phyloP scores from a whole-genome alignment of 1,140 invertebrate genomes.

The Notospermus geniculatus region DNA sequence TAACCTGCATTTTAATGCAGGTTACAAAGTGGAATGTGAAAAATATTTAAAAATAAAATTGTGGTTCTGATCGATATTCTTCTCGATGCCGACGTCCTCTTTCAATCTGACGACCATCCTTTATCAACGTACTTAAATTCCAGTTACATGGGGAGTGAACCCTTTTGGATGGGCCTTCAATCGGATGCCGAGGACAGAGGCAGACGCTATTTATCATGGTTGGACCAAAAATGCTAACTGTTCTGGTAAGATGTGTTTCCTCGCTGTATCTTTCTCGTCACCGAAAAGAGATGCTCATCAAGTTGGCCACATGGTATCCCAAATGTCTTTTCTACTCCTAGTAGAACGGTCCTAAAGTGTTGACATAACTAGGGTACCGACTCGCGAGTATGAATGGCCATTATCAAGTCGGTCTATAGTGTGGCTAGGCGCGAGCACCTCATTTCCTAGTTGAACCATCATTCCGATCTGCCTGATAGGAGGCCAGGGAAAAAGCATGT shows the following conservation, averaged over 20 bases:
- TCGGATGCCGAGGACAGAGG: not conserved
- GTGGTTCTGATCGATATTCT: no score
- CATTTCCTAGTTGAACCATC: not conserved
- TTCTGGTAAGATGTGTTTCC: not conserved
- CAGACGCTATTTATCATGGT: not conserved
- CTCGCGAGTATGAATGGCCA: not conserved
- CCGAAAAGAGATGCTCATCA: no score
- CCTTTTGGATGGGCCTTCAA: slow-evolving; percentile 3
- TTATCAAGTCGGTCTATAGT: not conserved
- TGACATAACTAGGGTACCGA: not conserved
- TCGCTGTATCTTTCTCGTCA: not conserved
- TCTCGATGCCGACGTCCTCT: no score
- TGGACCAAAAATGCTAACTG: not conserved
- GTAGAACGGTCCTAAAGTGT: not conserved
- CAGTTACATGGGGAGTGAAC: slow-evolving; percentile 3
- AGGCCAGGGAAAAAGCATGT: not conserved
- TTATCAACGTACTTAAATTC: not conserved
- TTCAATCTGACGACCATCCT: not conserved
- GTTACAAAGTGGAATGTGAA: no score
- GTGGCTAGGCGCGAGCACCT: not conserved
- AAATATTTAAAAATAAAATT: no score
- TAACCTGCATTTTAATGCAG: no score
- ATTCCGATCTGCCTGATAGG: not conserved
- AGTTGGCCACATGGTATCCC: no score
- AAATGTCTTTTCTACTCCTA: not conserved